A percentile compares a stretch with the other conserved stretches of the same genome.
Conservation (phyloP, 2,888 invertebrate genomes). For the Stegophylla sp. region DNA sequence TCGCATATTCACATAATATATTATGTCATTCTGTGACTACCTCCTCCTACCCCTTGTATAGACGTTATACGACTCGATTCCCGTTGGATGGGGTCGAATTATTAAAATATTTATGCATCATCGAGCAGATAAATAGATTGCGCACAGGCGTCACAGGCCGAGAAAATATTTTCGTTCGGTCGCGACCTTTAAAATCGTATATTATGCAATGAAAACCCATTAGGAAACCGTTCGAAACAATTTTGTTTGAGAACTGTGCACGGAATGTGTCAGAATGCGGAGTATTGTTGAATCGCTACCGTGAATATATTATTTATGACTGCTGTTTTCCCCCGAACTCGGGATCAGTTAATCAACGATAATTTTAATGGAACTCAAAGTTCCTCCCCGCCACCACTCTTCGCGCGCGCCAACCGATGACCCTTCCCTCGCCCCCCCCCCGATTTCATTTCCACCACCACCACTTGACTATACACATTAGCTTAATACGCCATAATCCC, state of each 20-base stretch:
- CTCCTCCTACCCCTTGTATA: too few species aligned
- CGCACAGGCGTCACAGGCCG: background rate
- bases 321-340: constrained; percentile 1
- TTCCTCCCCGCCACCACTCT: background rate
- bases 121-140: too few species aligned
- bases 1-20: too few species aligned
- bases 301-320: constrained; percentile 47
- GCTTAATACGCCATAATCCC: background rate
- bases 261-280: constrained; percentile 16
- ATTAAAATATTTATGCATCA: too few species aligned
- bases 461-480: background rate
- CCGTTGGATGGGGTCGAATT: too few species aligned
- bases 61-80: too few species aligned
- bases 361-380: constrained; percentile 44
- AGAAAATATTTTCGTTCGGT: background rate
- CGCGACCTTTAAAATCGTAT: background rate
- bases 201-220: constrained; percentile 26
- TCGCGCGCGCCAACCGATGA: background rate
- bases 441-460: background rate
- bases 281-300: constrained; percentile 17
- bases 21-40: too few species aligned
- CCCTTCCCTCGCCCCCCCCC: too few species aligned
- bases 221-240: constrained; percentile 15
- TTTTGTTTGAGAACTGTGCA: constrained; percentile 21
- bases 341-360: constrained; percentile 41